phyloP scores from a whole-genome alignment of 2,797 vertebrate species.

The Enteromius viviparus region DNA sequence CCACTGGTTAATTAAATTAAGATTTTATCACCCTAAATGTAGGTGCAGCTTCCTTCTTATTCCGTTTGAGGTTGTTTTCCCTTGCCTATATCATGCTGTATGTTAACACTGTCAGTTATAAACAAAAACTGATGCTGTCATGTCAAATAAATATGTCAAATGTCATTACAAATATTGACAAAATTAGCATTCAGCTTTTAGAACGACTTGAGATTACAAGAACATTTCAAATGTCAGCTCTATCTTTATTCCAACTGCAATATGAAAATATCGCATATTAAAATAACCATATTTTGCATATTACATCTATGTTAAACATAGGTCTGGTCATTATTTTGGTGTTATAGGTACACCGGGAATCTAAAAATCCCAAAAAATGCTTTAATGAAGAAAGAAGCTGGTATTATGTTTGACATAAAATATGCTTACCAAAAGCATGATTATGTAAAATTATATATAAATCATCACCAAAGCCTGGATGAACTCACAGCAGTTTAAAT shows the following conservation, averaged over 20 bases:
- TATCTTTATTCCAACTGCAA: not conserved
- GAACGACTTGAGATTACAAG: not conserved
- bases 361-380: not conserved
- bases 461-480: not conserved
- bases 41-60: not conserved
- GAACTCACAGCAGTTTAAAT: not conserved
- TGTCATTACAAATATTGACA: not conserved
- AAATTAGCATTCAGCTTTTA: not conserved
- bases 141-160: not conserved
- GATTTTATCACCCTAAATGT: not conserved
- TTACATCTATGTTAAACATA: not conserved
- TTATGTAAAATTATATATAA: not conserved
- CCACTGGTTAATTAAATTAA: not conserved
- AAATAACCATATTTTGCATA: slow-evolving; percentile 13
- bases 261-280: slow-evolving; percentile 1
- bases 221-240: not conserved
- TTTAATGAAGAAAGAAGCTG: not conserved
- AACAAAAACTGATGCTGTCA: not conserved
- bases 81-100: not conserved
- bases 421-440: not conserved
- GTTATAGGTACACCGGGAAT: not conserved
- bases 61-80: not conserved
- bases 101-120: not conserved
- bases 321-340: not conserved
- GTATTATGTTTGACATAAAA: not conserved